Base-by-base conservation (phyloP, 2,113 vertebrate genomes). In the Riparia riparia region DNA sequence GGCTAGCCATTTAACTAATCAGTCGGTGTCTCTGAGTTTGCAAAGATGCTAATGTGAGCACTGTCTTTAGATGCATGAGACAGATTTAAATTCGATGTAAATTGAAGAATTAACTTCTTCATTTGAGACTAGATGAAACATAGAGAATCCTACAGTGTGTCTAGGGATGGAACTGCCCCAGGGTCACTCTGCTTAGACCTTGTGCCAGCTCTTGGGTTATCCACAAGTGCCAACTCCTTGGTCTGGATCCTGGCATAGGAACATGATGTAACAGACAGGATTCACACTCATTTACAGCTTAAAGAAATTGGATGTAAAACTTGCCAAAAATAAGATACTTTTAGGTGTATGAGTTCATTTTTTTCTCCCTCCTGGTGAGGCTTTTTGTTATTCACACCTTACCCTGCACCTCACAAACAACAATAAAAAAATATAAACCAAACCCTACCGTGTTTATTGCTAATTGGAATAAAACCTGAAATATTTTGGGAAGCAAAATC, bases 271-370 rank as follows among this genome's bases (percentile, higher is more conserved):
- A 41, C 10, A 68, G 24, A 24, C 9, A 68, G 19, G 24, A 47
- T 32, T 71, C 2, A 2, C 29, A 9, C 7, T 68, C 3, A 26
- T 39, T 76, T 57, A 44, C 12, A 44, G 6, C 29, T 71, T 68
- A 42, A 58, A 64, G 42, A 85, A 84, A 56, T 7, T 12, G 28
- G 15, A 60, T 26, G 1, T 34, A 32, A 60, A 85, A n/a, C 3
- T 21, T 32, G 24, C 22, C 2, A 41, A 54, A 79, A 72, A 13
- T 2, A 88, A 74, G 6, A 4, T 6, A 41, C 77, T 41, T 54
- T 42, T 37, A 18, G 14, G 17, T 5, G 2, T 57, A 61, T 56
- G 2, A 6, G 9, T 71, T 82, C 0, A 20, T 13, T 21, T 63
- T 20, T 25, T 39, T 32, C 24, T 24, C 14, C 22, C n/a, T 39